Conservation (phyloP, 2,888 invertebrate species). For the Chelonus formosanus region DNA sequence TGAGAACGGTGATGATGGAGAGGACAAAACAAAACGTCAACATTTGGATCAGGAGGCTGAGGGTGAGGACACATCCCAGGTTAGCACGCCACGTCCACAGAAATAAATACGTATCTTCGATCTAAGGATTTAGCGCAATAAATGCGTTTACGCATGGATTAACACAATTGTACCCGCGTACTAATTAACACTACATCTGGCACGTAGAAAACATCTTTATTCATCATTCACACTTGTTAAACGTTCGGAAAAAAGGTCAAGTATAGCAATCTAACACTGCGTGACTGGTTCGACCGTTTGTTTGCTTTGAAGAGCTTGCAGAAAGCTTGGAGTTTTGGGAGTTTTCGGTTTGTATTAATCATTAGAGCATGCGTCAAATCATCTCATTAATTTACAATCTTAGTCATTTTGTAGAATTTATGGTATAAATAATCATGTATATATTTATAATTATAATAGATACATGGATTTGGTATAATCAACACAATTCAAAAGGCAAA, state of each 20-base stretch:
- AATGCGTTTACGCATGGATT: conserved; percentile 25
- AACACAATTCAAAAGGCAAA: no score
- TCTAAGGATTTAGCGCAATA: conserved; percentile 12
- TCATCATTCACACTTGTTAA: conserved; percentile 39
- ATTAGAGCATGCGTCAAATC: background rate
- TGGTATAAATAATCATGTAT: no score
- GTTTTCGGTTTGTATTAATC: no score
- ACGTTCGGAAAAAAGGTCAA: conserved; percentile 59
- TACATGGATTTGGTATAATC: no score
- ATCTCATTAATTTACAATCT: no score
- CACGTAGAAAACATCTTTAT: conserved; percentile 37
- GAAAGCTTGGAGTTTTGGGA: no score
- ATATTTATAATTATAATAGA: no score
- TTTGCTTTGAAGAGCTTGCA: no score
- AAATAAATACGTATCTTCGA: conserved; percentile 44
- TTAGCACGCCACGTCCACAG: conserved; percentile 58
- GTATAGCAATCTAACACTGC: conserved; percentile 51
- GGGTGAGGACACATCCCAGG: conserved; percentile 63
- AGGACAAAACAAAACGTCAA: conserved; percentile 60
- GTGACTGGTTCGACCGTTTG: background rate
- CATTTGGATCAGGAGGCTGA: conserved; percentile 61
- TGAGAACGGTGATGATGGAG: conserved; percentile 58
- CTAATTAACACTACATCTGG: conserved; percentile 31
- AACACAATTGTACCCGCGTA: conserved; percentile 7
- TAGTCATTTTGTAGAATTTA: no score